Base-by-base conservation (phyloP, 1,140 invertebrate genomes). In the Drosophila kepulauana region DNA sequence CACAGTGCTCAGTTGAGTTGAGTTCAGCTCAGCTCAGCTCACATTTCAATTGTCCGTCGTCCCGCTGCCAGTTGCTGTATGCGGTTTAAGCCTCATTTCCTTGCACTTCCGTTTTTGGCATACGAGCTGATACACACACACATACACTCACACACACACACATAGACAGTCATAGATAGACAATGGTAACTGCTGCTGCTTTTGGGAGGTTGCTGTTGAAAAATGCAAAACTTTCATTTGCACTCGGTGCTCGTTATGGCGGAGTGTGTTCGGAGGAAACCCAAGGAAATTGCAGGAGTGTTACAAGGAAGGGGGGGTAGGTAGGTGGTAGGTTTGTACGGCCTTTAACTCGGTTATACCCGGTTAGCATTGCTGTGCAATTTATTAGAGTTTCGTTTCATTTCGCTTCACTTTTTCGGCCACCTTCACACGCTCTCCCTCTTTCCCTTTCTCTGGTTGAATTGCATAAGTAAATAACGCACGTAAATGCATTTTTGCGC, bases 221-320 rank as follows among this genome's bases (percentile, higher is more conserved):
- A 85, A 85, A 85, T 85, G 82, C 82, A 85, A 86, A 85, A 85
- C 82, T 86, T 85, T 85, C 82, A 85, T 85, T 85, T 85, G 78
- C 82, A 82, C 82, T 85, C 78, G 82, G 16, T 78, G 67, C 78
- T 80, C 66, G 81, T 76, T 85, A 80, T 61, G 78, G 65, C 3
- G 13, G 2, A 16, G 56, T 1, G 38, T 15, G 15, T 13, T 1
- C 13, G 13, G 13, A n/a, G 4, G 15, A 10, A 58, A 45, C 35
- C 20, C 56, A 58, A 58, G 45, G 54, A 57, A 57, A 57, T 57
- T 25, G 35, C 16, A 41, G 15, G 56, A 43, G 56, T 28, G 6
- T 62, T 48, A 10, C 16, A 41, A 5, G 8, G 33, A 49, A 5
- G 10, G 35, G 35, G 8, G 1, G 52, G 7, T 1, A 16, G 1